A percentile compares a stretch with the other conserved stretches of the same genome.
phyloP scores from a whole-genome alignment of 1,140 invertebrate species.

The Drosophila rufa region DNA sequence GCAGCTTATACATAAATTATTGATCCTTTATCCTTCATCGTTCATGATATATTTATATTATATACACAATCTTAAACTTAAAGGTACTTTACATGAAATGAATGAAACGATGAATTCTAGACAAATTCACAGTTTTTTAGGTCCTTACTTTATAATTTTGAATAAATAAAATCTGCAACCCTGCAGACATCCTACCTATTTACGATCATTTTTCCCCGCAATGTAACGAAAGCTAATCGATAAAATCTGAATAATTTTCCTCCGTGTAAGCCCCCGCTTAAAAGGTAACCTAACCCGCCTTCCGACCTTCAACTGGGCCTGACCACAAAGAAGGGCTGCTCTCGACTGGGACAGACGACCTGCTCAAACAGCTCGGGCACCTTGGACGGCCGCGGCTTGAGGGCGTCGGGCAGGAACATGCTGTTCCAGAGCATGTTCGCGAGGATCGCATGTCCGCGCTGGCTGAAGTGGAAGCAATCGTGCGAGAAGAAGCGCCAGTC shows the following conservation, averaged over 20 bases:
- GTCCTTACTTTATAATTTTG: not conserved
- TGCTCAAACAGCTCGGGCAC: constrained; percentile 36
- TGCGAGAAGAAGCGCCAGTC: constrained; percentile 88
- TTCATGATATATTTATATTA: not conserved
- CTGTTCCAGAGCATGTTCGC: constrained; percentile 88
- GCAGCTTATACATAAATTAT: not conserved
- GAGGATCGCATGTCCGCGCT: constrained; percentile 87
- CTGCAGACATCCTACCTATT: not conserved
- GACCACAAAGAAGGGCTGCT: constrained; percentile 62
- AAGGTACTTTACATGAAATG: not conserved
- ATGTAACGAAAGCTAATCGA: not conserved
- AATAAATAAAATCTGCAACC: not conserved
- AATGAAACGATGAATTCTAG: not conserved
- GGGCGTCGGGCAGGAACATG: constrained; percentile 86
- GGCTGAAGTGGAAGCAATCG: constrained; percentile 91
- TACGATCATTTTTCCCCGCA: not conserved
- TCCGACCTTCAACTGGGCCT: constrained; percentile 49
- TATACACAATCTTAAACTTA: not conserved
- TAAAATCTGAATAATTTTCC: not conserved
- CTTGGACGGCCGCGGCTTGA: constrained; percentile 38
- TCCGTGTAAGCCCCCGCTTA: constrained; percentile 3
- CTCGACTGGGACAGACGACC: constrained; percentile 53
- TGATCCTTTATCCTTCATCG: too few species aligned
- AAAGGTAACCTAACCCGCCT: constrained; percentile 6
- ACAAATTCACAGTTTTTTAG: not conserved